Base-by-base conservation (phyloP, 2,888 invertebrate genomes). In the Andrena chrysosceles region DNA sequence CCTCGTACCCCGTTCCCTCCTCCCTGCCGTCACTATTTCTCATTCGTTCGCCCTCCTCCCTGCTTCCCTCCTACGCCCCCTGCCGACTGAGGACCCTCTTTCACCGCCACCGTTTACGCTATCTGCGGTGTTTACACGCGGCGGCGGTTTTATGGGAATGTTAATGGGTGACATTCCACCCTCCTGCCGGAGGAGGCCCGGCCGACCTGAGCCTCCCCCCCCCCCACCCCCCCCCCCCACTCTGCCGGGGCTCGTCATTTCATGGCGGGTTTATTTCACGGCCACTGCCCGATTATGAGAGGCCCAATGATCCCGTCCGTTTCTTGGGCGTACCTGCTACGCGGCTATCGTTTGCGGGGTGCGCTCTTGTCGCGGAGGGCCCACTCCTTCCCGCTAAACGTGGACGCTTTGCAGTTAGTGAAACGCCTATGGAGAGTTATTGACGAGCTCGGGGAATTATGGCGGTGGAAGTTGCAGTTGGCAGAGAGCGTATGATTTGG, bases 141-240 rank as follows among this genome's bases (percentile, higher is more conserved):
- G 91, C 88, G 85, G 92, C 87, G 90, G 91, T 93, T 91, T 92
- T 90, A 91, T 91, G 91, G 90, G 91, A 93, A 93, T 91, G 91
- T 91, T 92, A 93, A 93, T 92, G 91, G 90, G 85, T 92, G 92
- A 92, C 92, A 92, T 93, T 93, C 92, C 92, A 91, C 91, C 91
- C 91, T 88, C 85, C 76, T 79, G 72, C 60, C 52, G 76, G 68
- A 74, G 60, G 63, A 56, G 72, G 64, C 67, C 13, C 23, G 56
- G 29, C 54, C 48, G 70, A 84, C 68, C 56, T 67, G 42, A 31
- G 1, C 26, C 66, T 77, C 72, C 62, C 62, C 80, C 54, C 2
- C 23, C 56, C 66, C 42, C n/a, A n/a, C n/a, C 79, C 72, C 62
- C 62, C 80, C 54, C 2, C 23, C 56, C 66, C 42, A 13, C 42